phyloP scores from a whole-genome alignment of 2,113 vertebrate genomes.

The Bothrops jararaca region DNA sequence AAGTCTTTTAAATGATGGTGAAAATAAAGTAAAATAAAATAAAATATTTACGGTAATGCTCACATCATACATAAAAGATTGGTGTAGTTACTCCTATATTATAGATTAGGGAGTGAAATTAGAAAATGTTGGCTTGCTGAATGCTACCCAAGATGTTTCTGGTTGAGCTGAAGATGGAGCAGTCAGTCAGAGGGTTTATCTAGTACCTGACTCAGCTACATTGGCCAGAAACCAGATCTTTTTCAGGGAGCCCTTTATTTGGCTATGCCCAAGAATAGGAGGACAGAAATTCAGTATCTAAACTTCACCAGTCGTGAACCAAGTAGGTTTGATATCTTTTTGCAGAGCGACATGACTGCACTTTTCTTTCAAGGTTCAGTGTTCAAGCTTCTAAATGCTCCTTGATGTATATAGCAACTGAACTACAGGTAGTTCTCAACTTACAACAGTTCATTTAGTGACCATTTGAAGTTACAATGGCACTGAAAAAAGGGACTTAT shows the following conservation, averaged over 20 bases:
- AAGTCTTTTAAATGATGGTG: background rate
- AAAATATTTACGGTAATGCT: background rate
- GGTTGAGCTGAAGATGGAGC: background rate
- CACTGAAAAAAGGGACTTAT: background rate
- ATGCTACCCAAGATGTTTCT: background rate
- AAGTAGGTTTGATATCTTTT: background rate
- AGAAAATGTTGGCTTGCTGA: background rate
- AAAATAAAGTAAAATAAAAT: background rate
- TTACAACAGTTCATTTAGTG: background rate
- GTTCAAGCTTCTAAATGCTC: background rate
- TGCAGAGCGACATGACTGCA: background rate
- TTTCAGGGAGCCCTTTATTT: background rate
- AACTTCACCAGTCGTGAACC: background rate
- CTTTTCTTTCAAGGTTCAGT: background rate
- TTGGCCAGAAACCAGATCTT: background rate
- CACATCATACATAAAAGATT: background rate
- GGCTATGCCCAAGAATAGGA: background rate
- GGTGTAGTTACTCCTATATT: background rate
- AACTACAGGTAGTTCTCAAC: background rate
- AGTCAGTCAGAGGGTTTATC: background rate
- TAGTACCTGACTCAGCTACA: background rate
- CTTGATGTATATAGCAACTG: background rate
- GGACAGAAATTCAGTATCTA: background rate
- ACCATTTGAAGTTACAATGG: background rate
- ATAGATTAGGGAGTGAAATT: background rate